phyloP scores from a whole-genome alignment of 2,797 vertebrate genomes.

The Melanotaenia pygmaea region DNA sequence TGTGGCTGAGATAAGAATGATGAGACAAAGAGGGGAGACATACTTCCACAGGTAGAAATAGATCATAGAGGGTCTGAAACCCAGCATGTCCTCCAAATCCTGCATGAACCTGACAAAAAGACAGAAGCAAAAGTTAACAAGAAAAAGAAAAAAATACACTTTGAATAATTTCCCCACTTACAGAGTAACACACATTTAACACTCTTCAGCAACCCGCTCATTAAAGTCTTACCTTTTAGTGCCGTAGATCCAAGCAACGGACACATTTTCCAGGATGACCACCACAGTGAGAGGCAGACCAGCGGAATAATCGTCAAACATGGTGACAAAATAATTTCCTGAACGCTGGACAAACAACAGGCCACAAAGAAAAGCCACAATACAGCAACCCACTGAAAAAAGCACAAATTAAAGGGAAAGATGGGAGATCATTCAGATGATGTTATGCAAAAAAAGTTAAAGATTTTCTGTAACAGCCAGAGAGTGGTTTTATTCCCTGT shows the following conservation, averaged over 20 bases:
- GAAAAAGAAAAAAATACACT: not conserved
- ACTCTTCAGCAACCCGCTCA: not conserved
- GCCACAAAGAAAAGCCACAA: slow-evolving; percentile 91
- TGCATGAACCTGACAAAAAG: slow-evolving; percentile 90
- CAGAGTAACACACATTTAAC: not conserved
- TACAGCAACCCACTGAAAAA: slow-evolving; percentile 89
- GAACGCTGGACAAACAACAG: slow-evolving; percentile 95
- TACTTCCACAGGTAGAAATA: slow-evolving; percentile 98
- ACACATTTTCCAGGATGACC: slow-evolving; percentile 94
- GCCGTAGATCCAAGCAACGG: slow-evolving; percentile 94
- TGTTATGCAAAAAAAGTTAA: not conserved
- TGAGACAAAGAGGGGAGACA: slow-evolving; percentile 92
- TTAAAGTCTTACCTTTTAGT: slow-evolving; percentile 84
- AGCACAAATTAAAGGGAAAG: slow-evolving; percentile 1
- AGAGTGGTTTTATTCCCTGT: slow-evolving; percentile 20
- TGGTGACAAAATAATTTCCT: slow-evolving; percentile 96
- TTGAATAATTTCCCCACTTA: not conserved
- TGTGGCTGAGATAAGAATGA: slow-evolving; percentile 88
- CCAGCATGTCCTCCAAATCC: slow-evolving; percentile 96
- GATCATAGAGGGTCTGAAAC: slow-evolving; percentile 88
- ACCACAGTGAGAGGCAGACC: slow-evolving; percentile 92
- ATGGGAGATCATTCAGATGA: not conserved
- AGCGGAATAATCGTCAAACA: slow-evolving; percentile 97
- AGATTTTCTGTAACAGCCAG: not conserved
- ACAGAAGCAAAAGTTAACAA: not conserved